phyloP scores from a whole-genome alignment of 2,797 vertebrate genomes.

The Periparus ater region DNA sequence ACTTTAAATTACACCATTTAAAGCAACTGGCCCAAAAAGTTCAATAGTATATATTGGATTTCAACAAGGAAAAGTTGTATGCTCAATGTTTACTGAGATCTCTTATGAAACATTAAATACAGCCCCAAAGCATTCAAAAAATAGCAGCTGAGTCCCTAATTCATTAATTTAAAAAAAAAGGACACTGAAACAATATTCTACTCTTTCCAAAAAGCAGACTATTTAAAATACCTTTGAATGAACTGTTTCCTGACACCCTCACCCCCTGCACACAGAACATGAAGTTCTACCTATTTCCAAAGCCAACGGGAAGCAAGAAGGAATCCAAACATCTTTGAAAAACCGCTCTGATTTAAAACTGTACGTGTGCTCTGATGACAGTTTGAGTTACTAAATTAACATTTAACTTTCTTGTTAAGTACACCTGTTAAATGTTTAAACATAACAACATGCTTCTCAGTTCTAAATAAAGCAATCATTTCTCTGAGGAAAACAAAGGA shows the following conservation, averaged over 20 bases:
- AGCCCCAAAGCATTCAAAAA: neutral
- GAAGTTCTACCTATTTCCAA: neutral
- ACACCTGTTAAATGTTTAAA: conserved; percentile 31
- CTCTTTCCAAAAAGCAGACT: neutral
- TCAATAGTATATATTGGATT: fast-evolving
- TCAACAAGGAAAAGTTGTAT: neutral
- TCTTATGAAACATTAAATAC: neutral
- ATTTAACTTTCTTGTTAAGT: conserved; percentile 6
- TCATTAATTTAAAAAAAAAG: neutral
- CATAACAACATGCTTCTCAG: neutral
- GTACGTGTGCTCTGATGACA: neutral
- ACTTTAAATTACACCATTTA: neutral
- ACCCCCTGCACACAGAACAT: neutral
- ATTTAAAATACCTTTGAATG: neutral
- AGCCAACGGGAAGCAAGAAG: neutral
- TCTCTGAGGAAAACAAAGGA: neutral
- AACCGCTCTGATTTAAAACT: neutral
- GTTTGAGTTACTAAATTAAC: conserved; percentile 7
- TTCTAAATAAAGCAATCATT: neutral
- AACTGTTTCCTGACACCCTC: neutral
- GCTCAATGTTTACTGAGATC: neutral
- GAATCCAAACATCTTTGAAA: neutral
- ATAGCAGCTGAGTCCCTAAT: neutral
- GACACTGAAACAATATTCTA: neutral
- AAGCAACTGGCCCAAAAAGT: neutral